Base-by-base conservation (phyloP, 2,797 vertebrate genomes). In the Netta rufina region DNA sequence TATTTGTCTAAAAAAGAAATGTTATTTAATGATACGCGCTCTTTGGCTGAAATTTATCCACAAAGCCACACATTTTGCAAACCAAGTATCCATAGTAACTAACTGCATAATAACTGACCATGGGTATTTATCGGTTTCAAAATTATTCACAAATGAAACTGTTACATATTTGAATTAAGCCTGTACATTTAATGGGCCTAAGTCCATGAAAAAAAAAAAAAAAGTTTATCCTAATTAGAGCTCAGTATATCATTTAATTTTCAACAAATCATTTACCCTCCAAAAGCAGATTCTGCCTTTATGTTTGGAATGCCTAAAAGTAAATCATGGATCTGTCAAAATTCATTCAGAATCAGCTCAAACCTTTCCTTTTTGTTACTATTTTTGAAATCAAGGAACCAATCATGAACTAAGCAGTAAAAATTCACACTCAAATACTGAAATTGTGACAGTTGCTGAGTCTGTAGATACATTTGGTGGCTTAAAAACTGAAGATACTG, bases 61-160 rank as follows among this genome's bases (percentile, higher is more conserved):
- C 60, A 86, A 91, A 87, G 49, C 53, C 41, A 93, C n/a, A 72
- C 1, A 91, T 80, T 92, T 92, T 78, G 64, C 81, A 92, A 89
- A 92, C 36, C 47, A 89, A 90, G 64, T 88, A 92, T 86, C 93
- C 87, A 94, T 90, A 92, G 92, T 62, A 95, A 96, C 87, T 92
- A 86, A 64, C 54, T 14, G 43, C 51, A 91, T 27, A 93, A 65
- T 57, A 93, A 92, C 13, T 73, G 47, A 94, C 91, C 25, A 61
- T 78, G 71, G 56, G 19, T 82, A 93, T 70, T 80, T 84, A 83
- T 60, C 39, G 47, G n/a, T 95, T 94, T 91, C 38, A 91, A 94
- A 96, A 95, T 86, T 67, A 91, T 89, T 95, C 85, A 86, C 65
- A 92, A 92, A 87, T 51, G 89, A 89, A 91, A 84, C 43, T 45